These are phyloP conservation scores for Artibeus jamaicensis DNA, from an alignment of 2,797 vertebrate genomes.

Conservation along the genomic window DNA sequence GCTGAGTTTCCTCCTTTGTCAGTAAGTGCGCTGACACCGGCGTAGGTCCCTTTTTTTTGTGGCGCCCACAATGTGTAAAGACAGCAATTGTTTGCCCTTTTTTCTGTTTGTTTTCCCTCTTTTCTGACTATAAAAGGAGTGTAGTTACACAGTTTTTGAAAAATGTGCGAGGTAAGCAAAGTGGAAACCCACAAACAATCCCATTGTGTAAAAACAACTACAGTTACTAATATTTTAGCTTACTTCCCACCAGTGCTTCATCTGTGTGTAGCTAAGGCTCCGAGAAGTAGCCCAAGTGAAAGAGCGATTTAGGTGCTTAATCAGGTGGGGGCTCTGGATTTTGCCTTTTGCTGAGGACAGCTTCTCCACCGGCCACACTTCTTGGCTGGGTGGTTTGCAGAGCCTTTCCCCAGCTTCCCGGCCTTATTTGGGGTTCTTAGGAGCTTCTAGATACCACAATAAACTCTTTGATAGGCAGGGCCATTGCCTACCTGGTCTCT, in stretches of 20 bases:
- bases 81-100: neutral
- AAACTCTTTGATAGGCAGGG: slow-evolving; percentile 55
- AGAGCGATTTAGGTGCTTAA: neutral
- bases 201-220: neutral
- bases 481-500: slow-evolving; percentile 65
- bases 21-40: accelerated
- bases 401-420: neutral
- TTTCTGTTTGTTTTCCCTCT: neutral
- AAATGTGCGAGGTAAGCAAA: neutral
- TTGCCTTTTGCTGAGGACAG: neutral
- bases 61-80: neutral
- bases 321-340: neutral
- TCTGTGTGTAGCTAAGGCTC: accelerated
- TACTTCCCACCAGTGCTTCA: neutral
- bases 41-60: neutral
- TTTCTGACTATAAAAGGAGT: neutral
- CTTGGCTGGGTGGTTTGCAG: neutral
- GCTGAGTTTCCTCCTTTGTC: neutral
- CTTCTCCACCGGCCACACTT: too few species aligned
- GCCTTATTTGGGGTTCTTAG: neutral
- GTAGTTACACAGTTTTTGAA: neutral
- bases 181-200: neutral
- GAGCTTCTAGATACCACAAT: slow-evolving; percentile 66
- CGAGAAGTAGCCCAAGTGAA: neutral
- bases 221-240: neutral